Evolutionary conservation across 2,113 vertebrate species (phyloP), one percentile per base, ranked within the genome.

Genomic region (Phrynosoma blainvillii): DNA sequence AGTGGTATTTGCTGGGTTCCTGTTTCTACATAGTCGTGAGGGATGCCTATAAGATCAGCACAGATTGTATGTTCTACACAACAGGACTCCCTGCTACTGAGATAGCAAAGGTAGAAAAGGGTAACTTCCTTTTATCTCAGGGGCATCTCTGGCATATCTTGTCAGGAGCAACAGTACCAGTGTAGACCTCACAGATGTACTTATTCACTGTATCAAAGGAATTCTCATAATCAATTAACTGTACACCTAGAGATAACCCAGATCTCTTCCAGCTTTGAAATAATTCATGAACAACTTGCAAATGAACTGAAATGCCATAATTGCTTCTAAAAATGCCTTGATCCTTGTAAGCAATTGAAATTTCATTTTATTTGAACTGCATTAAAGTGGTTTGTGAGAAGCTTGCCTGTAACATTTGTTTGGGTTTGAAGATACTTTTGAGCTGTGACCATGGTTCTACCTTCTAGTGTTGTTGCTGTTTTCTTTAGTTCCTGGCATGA

Each of bases 231-330:
- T 70, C 81, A 70, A 82, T 82, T 70, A 70, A 70, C 40, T 83
- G 16, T 83, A 70, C 21, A 70, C 6, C 52, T 6, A 83, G 40
- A 27, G 81, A 83, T 83, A 83, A 70, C 65, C 36, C 10, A 70
- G 65, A 70, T 30, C 81, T 66, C 42, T 83, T 83, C 47, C 18
- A 52, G 68, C 81, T 83, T 83, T 70, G 65, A 70, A 83, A 83
- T 83, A 83, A 83, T 83, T 83, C 66, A 83, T 83, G 81, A 82
- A 42, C 62, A 68, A 47, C 80, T 82, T 82, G 23, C 80, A 82
- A 68, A 82, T 82, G 80, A 42, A 82, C 62, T 27, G 32, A 82
- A 82, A 82, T 47, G 40, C 62, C 40, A 12, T 68, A 82, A 83
- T 83, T 83, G 65, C 65, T 83, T 70, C 40, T 83, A 70, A 83